Percentiles rank a stretch among this genome's conserved stretches.
These are phyloP conservation scores for Synaphobranchus kaupii DNA, from an alignment of 2,797 vertebrate species.

Conservation along the genomic window DNA sequence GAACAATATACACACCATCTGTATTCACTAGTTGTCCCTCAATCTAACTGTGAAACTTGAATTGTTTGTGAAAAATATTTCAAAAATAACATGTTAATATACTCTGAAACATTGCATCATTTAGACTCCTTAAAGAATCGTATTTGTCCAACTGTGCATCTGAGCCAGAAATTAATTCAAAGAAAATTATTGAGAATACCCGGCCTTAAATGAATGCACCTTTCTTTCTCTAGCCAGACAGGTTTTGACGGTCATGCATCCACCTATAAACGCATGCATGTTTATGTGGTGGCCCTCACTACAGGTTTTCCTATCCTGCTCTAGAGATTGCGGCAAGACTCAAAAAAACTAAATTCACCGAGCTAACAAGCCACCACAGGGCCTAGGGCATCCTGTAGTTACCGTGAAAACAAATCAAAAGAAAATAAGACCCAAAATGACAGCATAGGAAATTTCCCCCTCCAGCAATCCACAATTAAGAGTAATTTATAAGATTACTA, in stretches of 20 bases:
- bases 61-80: not conserved
- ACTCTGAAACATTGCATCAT: not conserved
- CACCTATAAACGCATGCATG: not conserved
- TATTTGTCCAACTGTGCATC: not conserved
- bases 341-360: conserved; percentile 32
- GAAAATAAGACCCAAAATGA: conserved; percentile 61
- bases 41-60: not conserved
- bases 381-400: conserved; percentile 37
- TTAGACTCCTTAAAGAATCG: not conserved
- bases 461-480: conserved; percentile 76
- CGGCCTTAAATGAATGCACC: not conserved
- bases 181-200: not conserved
- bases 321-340: conserved; percentile 35
- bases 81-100: not conserved
- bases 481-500: conserved; percentile 61
- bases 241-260: not conserved
- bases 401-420: conserved; percentile 48
- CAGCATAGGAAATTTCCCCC: conserved; percentile 68
- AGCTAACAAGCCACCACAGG: conserved; percentile 44
- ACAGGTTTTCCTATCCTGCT: conserved; percentile 21
- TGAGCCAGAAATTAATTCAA: not conserved
- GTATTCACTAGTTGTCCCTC: not conserved
- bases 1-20: not conserved
- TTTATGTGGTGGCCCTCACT: not conserved
- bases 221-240: not conserved